Evolutionary conservation across 2,113 vertebrate species (phyloP).

Genomic region (Chauna torquata): DNA sequence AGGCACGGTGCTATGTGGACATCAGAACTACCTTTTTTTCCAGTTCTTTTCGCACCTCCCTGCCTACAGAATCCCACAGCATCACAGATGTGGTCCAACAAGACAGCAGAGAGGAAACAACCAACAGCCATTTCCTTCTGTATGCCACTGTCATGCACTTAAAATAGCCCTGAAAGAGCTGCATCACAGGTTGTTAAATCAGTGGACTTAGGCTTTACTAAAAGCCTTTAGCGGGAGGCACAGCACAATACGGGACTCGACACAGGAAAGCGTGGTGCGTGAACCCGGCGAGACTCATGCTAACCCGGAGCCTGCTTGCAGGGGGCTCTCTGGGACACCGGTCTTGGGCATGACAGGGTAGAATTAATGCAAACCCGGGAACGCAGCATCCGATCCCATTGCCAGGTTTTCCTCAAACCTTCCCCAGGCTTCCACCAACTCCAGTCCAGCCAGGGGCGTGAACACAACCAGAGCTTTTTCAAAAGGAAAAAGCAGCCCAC

Average conservation of each 20-base stretch:
- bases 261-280: not conserved
- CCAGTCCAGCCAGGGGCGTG: not conserved
- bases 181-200: not conserved
- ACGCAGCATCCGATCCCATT: not conserved
- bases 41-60: not conserved
- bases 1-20: rapidly evolving
- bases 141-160: not conserved
- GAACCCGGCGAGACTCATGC: rapidly evolving
- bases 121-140: constrained; percentile 15
- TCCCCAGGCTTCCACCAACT: not conserved
- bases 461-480: not conserved
- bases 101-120: not conserved
- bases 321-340: not conserved
- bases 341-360: rapidly evolving
- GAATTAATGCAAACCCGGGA: not conserved
- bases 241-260: rapidly evolving
- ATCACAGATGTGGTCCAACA: not conserved
- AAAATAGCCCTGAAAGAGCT: constrained; percentile 39
- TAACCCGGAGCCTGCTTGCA: not conserved
- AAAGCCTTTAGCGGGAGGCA: not conserved
- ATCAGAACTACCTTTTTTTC: rapidly evolving
- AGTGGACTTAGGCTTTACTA: not conserved
- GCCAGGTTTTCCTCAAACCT: not conserved
- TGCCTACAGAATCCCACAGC: not conserved
- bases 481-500: not conserved